These are phyloP conservation scores for Spilogale gracilis DNA, from an alignment of 2,113 vertebrate species.

Conservation along the genomic window DNA sequence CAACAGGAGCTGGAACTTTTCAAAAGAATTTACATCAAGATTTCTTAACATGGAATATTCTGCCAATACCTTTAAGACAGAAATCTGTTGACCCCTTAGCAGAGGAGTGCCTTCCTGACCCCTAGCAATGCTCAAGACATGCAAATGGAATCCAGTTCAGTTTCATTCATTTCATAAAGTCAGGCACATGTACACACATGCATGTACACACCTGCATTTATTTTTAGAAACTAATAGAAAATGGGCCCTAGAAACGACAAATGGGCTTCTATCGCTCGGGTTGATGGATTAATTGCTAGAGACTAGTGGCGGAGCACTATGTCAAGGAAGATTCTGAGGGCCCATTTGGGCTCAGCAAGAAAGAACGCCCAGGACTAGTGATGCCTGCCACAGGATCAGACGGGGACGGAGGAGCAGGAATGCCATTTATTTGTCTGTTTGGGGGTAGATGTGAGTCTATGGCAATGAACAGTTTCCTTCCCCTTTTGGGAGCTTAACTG, in stretches of 20 bases:
- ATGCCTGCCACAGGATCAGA: not conserved
- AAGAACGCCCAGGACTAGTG: not conserved
- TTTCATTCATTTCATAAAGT: not conserved
- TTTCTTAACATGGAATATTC: not conserved
- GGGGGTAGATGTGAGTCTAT: not conserved
- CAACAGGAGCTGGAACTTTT: slow-evolving; percentile 3
- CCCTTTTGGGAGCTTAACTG: not conserved
- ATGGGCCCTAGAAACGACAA: not conserved
- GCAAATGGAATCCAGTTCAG: not conserved
- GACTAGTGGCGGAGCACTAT: not conserved
- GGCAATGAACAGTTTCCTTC: not conserved
- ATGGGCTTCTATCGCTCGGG: not conserved
- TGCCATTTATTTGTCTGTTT: not conserved
- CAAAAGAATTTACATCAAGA: not conserved
- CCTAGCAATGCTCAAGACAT: not conserved
- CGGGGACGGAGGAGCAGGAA: too few species aligned
- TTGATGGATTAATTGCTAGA: not conserved
- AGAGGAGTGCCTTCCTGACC: not conserved
- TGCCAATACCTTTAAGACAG: not conserved
- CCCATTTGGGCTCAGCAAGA: not conserved
- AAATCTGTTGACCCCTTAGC: not conserved
- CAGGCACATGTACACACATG: not conserved
- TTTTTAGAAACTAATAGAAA: not conserved
- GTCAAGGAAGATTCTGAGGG: not conserved
- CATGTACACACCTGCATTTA: not conserved